phyloP scores from a whole-genome alignment of 2,888 invertebrate genomes.

The Sericinus montela region DNA sequence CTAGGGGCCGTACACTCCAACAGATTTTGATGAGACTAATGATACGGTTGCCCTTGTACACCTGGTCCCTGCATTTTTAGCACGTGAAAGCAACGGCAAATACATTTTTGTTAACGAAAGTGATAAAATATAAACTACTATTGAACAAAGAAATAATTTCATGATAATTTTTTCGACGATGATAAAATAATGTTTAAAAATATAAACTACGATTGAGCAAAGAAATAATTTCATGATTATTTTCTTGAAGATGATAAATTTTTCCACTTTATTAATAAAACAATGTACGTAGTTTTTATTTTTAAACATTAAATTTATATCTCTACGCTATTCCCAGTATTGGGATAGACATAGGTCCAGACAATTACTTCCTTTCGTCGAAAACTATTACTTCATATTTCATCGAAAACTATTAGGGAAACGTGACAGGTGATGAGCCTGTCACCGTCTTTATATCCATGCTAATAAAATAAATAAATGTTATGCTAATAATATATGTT shows the following conservation, averaged over 20 bases:
- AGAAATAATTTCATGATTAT: not conserved
- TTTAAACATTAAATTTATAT: too few relatives aligned
- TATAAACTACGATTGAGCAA: not conserved
- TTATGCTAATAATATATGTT: too few relatives aligned
- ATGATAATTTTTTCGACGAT: not conserved
- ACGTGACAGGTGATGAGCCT: too few relatives aligned
- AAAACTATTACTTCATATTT: too few relatives aligned
- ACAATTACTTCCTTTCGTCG: too few relatives aligned
- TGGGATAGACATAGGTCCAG: too few relatives aligned
- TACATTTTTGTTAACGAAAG: not conserved
- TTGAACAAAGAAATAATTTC: not conserved
- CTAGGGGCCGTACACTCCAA: constrained; percentile 13
- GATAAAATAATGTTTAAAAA: not conserved
- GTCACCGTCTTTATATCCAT: too few relatives aligned
- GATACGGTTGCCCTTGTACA: constrained; percentile 1
- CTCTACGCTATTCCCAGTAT: too few relatives aligned
- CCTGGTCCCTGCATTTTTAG: not conserved
- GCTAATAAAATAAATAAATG: too few relatives aligned
- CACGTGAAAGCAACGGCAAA: not conserved
- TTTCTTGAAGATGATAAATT: not conserved
- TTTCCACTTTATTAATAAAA: too few relatives aligned
- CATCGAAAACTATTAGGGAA: too few relatives aligned
- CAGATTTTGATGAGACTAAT: constrained; percentile 24
- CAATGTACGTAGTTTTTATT: too few relatives aligned
- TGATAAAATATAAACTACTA: not conserved